Percentiles rank a stretch among this genome's conserved stretches.
Conservation (phyloP, 1,140 invertebrate species). For the Drosophila orosa region DNA sequence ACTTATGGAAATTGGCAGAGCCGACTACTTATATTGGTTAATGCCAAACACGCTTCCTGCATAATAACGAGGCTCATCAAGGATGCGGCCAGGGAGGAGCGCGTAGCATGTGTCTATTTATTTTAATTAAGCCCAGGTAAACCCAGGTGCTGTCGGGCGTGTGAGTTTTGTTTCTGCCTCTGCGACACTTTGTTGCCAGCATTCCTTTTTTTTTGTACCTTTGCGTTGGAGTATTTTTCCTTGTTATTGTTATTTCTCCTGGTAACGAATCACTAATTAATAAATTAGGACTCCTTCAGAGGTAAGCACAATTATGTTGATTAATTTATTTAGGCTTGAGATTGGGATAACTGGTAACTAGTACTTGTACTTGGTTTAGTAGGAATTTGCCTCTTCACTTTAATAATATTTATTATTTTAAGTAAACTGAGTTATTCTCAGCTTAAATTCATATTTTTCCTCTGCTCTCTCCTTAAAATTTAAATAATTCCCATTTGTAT, state of each 20-base stretch:
- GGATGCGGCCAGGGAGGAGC: slow-evolving; percentile 42
- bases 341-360: not conserved
- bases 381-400: not conserved
- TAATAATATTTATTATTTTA: not conserved
- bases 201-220: slow-evolving; percentile 6
- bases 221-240: slow-evolving; percentile 18
- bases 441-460: not conserved
- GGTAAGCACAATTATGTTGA: slow-evolving; percentile 68
- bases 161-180: slow-evolving; percentile 44
- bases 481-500: slow-evolving; percentile 31
- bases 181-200: slow-evolving; percentile 67
- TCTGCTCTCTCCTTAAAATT: not conserved
- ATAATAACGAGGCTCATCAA: slow-evolving; percentile 71
- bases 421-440: not conserved
- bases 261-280: slow-evolving; percentile 73
- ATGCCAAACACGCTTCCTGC: slow-evolving; percentile 68
- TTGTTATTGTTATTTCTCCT: slow-evolving; percentile 20
- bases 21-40: slow-evolving; percentile 75
- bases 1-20: slow-evolving; percentile 78
- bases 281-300: slow-evolving; percentile 56
- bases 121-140: slow-evolving; percentile 80
- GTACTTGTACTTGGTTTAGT: not conserved
- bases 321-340: slow-evolving; percentile 62
- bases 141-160: slow-evolving; percentile 37
- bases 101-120: slow-evolving; percentile 72